Base-by-base conservation (phyloP, 2,888 invertebrate species). In the Heliconius erato region DNA sequence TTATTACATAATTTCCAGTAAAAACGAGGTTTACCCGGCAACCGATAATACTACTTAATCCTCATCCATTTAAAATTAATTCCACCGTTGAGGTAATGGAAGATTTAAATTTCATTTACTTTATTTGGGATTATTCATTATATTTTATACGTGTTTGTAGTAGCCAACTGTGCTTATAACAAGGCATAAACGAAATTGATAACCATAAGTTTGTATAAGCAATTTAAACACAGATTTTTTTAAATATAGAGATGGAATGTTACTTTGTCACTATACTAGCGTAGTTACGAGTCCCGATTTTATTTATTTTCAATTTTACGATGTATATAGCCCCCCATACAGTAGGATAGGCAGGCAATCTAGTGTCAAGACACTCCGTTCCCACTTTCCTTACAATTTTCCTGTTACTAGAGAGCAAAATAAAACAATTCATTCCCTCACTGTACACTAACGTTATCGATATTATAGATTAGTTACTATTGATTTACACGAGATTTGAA, bases 1-100 rank as follows among this genome's bases (percentile, higher is more conserved):
- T 78, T 40, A 78, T 65, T 69, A 69, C 69, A 16, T 68, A 40
- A 40, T 68, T 76, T 74, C 68, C 68, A 81, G 40, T 77, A 69
- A 76, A 78, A 81, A 76, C 74, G 74, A 74, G 59, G 76, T 69
- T 76, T 77, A 69, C 74, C 54, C 74, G 23, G 67, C 26, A 67
- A 80, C 68, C 80, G 80, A 69, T 81, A 81, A 81, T 59, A 40
- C 80, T 76, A 76, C 76, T 76, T 59, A 67, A 76, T 76, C 67
- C 67, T 23, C 59, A 69, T 76, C 77, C 35, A 81, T 69, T 77
- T 81, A 63, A 81, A 77, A 81, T 81, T 81, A 81, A 81, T 81
- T 81, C 44, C 40, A 26, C n/a, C 76, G 76, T 76, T 69, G 49
- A 65, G 65, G 59, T 81, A 81, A 69, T 76, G 81, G 72, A 49